Evolutionary conservation across 2,888 invertebrate genomes (phyloP), one percentile per base, ranked within the genome.

Genomic region (Heteropelma amictum): DNA sequence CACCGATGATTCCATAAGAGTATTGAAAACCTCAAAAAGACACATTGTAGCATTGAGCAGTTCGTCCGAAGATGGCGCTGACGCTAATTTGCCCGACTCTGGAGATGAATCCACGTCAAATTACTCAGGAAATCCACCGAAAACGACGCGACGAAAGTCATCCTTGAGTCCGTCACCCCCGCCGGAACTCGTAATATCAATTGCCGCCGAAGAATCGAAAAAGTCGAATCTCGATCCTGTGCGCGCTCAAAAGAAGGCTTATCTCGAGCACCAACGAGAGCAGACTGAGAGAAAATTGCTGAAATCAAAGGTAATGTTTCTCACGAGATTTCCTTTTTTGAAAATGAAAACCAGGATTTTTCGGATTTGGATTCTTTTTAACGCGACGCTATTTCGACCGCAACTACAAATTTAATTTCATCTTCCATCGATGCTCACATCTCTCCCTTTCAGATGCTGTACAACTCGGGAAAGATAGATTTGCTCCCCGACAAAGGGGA

Each of bases 401-500:
- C n/a, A n/a, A n/a, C n/a, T n/a, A n/a, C n/a, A n/a, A n/a, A n/a
- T n/a, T n/a, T 40, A 30, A 54, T 45, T 19, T 60, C 17, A 23
- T 14, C 26, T 30, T 56, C 6, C n/a, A 7, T 23, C 12, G 0
- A 26, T 30, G 12, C 4, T 4, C 5, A 21, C n/a, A 6, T 49
- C 45, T n/a, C 30, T 10, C 21, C 1, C 33, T 81, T 81, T 2
- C 53, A 85, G 86, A 45, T 78, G 38, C 8, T 84, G 40, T 70
- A 80, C 0, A 28, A 63, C n/a, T 79, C 81, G 1, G 83, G 88
- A 35, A 89, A 90, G 74, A 61, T 90, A 6, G 71, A 85, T 7
- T 53, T 79, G 23, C 87, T 95, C 4, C 94, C 94, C 0, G 95
- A 95, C 82, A 91, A 92, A n/a, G 95, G 95, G 0, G 85, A 87